Base-by-base conservation (phyloP, 2,888 invertebrate genomes). In the Strigamia crassipes region DNA sequence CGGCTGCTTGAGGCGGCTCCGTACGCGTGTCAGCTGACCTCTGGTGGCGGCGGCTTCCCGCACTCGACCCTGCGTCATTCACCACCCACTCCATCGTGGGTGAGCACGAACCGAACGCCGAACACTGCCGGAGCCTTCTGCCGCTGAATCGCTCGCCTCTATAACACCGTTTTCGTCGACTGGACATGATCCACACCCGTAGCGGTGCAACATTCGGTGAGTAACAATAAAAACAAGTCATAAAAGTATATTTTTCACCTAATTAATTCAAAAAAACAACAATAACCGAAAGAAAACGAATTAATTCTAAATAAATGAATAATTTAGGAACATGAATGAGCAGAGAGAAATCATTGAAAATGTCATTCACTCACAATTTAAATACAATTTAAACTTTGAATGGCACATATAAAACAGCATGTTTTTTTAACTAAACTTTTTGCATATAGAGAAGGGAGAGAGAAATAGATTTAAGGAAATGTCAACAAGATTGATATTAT, bases 11-110 rank as follows among this genome's bases (percentile, higher is more conserved):
- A 61, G 23, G 61, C 61, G 61, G 61, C 61, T 61, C 61, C 18
- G 61, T 23, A 18, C 61, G 61, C 61, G 61, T 61, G 61, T 61
- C 61, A 61, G 61, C 61, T 61, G 61, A 61, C 61, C 61, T 61
- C 61, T 61, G 18, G 61, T 61, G 61, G 61, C 23, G 61, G 61
- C 61, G 61, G 61, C 61, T 61, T 61, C 61, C 61, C 61, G 61
- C 61, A 61, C 61, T 61, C 61, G 61, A 46, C 61, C 61, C 23
- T 61, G 61, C 61, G 61, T 61, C 61, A 61, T 61, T 61, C 61
- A 61, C 61, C 61, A 61, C 61, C 61, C 61, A 61, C 61, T 61
- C 61, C 61, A 61, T 61, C 61, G 61, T 23, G 61, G 61, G 23
- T 61, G 61, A 61, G 61, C 23, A 61, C 61, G 61, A 61, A 18